Evolutionary conservation across 1,140 invertebrate species (phyloP).

Genomic region (Drosophila melanogaster): Release_6_plus_ISO1_MT NT_033779.5:1513501-1514000

Average conservation of each 20-base stretch:
- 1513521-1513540: conserved; percentile 12
- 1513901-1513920: conserved; percentile 14
- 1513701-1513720: not conserved
- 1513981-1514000: conserved; percentile 48
- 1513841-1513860: conserved; percentile 55
- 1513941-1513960: conserved; percentile 10
- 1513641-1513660: no score
- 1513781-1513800: conserved; percentile 34
- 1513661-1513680: not conserved
- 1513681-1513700: not conserved
- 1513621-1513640: no score
- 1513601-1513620: not conserved
- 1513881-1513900: conserved; percentile 65
- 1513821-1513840: conserved; percentile 1
- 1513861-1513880: conserved; percentile 41
- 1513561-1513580: not conserved
- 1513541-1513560: not conserved
- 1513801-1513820: conserved; percentile 48
- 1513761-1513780: conserved; percentile 9
- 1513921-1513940: conserved; percentile 26
- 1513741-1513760: conserved; percentile 60
- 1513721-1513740: conserved; percentile 73
- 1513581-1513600: not conserved
- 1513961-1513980: conserved; percentile 23
- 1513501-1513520: conserved; percentile 11